These are phyloP conservation scores for Antennarius maculatus DNA, from an alignment of 2,797 vertebrate genomes.

Conservation along the genomic window DNA sequence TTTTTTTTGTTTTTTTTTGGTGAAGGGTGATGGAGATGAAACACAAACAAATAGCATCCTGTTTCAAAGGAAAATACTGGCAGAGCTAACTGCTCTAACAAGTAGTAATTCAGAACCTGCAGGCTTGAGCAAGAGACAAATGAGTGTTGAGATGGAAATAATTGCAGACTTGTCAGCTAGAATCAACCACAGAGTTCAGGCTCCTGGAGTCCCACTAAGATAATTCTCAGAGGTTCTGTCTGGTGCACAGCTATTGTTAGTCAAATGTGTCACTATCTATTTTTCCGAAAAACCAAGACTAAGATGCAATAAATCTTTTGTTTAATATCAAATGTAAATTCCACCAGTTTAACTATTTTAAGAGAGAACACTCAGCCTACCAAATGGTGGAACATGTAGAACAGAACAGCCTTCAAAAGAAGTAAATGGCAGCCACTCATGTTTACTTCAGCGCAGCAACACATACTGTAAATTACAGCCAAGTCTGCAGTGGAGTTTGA, in stretches of 20 bases:
- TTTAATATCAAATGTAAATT: slow-evolving; percentile 8
- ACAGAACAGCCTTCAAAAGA: slow-evolving; percentile 13
- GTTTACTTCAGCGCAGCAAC: background rate
- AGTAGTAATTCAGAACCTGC: slow-evolving; percentile 58
- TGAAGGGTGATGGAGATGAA: slow-evolving; percentile 15
- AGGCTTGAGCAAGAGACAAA: slow-evolving; percentile 56
- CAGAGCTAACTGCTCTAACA: slow-evolving; percentile 43
- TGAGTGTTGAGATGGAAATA: slow-evolving; percentile 60
- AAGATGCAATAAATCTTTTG: background rate
- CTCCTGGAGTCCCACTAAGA: slow-evolving; percentile 13
- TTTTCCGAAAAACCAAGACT: slow-evolving; percentile 15
- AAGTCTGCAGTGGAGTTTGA: slow-evolving; percentile 4
- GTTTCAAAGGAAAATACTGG: slow-evolving; percentile 24
- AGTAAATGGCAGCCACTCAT: slow-evolving; percentile 11
- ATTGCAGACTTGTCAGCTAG: slow-evolving; percentile 62
- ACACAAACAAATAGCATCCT: slow-evolving; percentile 39
- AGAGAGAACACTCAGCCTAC: background rate
- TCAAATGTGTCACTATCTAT: slow-evolving; percentile 18
- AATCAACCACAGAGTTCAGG: slow-evolving; percentile 60
- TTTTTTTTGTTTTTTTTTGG: too few species aligned
- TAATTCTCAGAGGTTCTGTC: slow-evolving; percentile 18
- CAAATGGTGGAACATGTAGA: background rate
- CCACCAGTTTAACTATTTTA: slow-evolving; percentile 2
- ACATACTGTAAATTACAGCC: slow-evolving; percentile 3
- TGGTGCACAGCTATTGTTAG: slow-evolving; percentile 16